Evolutionary conservation across 2,113 vertebrate genomes (phyloP).

Genomic region (Tonatia bakeri): DNA sequence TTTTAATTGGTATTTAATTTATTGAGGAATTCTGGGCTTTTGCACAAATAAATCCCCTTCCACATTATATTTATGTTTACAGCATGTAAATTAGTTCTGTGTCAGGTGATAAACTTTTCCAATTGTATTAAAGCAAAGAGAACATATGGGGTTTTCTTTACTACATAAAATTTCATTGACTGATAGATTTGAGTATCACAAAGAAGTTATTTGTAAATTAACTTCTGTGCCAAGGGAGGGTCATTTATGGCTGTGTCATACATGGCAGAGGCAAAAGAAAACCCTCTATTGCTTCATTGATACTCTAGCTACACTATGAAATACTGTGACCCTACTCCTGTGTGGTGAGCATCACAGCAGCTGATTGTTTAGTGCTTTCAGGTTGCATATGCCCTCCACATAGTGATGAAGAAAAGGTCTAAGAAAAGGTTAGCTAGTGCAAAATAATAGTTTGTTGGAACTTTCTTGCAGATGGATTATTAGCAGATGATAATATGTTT

Average conservation of each 20-base stretch:
- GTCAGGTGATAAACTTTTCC: not conserved
- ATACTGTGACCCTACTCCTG: not conserved
- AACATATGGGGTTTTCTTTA: not conserved
- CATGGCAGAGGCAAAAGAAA: not conserved
- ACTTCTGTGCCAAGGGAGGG: constrained; percentile 13
- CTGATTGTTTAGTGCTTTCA: not conserved
- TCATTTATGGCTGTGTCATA: constrained; percentile 2
- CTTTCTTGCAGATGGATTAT: constrained; percentile 6
- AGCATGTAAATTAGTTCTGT: constrained; percentile 32
- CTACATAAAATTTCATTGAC: constrained; percentile 29
- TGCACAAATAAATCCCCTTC: constrained; percentile 19
- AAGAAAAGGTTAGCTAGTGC: constrained; percentile 37
- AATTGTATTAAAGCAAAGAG: constrained; percentile 47
- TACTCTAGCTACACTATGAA: not conserved
- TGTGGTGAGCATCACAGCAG: not conserved
- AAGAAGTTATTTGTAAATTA: constrained; percentile 16
- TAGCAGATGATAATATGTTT: constrained; percentile 16
- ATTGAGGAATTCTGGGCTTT: constrained; percentile 49
- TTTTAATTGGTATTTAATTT: not conserved
- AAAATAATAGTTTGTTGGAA: constrained; percentile 27
- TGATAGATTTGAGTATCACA: constrained; percentile 21
- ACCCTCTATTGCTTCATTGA: not conserved
- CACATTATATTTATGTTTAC: constrained; percentile 12
- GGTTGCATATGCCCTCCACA: not conserved
- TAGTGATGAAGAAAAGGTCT: constrained; percentile 21